A percentile compares a stretch with the other conserved stretches of the same genome.
These are phyloP conservation scores for Baccha elongata DNA, from an alignment of 2,888 invertebrate species.

Conservation along the genomic window DNA sequence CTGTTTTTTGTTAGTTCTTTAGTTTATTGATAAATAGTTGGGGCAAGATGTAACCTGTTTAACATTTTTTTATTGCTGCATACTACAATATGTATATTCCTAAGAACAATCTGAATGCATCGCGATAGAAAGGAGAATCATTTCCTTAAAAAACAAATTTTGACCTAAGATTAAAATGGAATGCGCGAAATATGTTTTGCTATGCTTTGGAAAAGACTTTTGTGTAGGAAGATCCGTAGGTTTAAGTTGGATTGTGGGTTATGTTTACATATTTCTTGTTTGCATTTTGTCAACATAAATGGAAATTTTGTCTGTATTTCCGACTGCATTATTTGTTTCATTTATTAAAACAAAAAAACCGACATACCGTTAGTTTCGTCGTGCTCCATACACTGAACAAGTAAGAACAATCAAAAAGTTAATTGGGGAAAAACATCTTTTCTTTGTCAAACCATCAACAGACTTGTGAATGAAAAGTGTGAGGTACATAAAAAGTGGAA, in stretches of 20 bases:
- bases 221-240: not conserved
- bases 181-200: constrained; percentile 21
- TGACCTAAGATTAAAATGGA: constrained; percentile 23
- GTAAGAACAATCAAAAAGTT: too few relatives aligned
- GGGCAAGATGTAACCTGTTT: constrained; percentile 28
- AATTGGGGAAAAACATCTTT: too few relatives aligned
- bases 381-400: too few relatives aligned
- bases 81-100: constrained; percentile 3
- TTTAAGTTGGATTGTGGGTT: constrained; percentile 22
- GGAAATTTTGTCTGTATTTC: too few relatives aligned
- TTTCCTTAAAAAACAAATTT: constrained; percentile 2
- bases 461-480: too few relatives aligned
- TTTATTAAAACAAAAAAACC: too few relatives aligned
- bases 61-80: constrained; percentile 7
- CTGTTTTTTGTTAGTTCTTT: constrained; percentile 8
- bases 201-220: constrained; percentile 5
- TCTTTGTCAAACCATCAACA: too few relatives aligned
- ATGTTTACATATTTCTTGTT: constrained; percentile 14
- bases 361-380: too few relatives aligned
- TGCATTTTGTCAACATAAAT: constrained; percentile 1
- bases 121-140: not conserved
- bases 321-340: too few relatives aligned
- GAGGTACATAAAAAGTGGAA: too few relatives aligned
- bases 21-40: constrained; percentile 35
- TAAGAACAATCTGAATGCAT: constrained; percentile 5